Base-by-base conservation (phyloP, 2,113 vertebrate species). In the Poeciliopsis turrubarensis region DNA sequence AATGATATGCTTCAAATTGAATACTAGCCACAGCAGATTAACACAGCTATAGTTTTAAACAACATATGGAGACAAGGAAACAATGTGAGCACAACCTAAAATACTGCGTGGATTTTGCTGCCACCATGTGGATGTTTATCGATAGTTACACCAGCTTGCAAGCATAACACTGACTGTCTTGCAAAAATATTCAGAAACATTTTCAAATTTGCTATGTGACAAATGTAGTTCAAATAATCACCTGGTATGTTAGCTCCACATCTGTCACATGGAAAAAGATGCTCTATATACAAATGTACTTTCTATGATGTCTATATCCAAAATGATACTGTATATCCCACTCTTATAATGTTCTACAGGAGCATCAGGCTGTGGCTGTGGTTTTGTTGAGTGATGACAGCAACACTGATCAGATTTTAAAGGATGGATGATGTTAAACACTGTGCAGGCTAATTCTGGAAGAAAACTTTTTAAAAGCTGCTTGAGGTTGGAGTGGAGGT, bases 111-210 rank as follows among this genome's bases (percentile, higher is more conserved):
- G 65, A 60, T 75, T 74, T 70, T 92, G 78, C 89, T 91, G 85
- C 87, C 92, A 76, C 71, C 92, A 63, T 85, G 89, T 92, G 91
- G 91, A 57, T 65, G 26, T 63, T 44, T 69, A 4, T 34, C 11
- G 17, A 60, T 65, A 31, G 29, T 32, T 54, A 19, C 39, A 9
- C 10, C 44, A 64, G 30, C 11, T 63, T 75, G 39, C 6, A 27
- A 37, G 6, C n/a, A 32, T 5, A 39, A 11, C 60, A 3, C 25
- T 19, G 22, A 57, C 22, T 17, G 22, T 25, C 10, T n/a, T n/a
- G 22, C 51, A 57, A 57, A 9, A 57, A n/a, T 11, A 57, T n/a
- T 47, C 44, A 19, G 14, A 47, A 47, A 19, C 44, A 7, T n/a
- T 57, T 57, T 57, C 25, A 57, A 6, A 57, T 54, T 25, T 22